A percentile compares a stretch with the other conserved stretches of the same genome.
Evolutionary conservation across 2,888 invertebrate species (phyloP).

Genomic region (Siphlonurus alternatus): DNA sequence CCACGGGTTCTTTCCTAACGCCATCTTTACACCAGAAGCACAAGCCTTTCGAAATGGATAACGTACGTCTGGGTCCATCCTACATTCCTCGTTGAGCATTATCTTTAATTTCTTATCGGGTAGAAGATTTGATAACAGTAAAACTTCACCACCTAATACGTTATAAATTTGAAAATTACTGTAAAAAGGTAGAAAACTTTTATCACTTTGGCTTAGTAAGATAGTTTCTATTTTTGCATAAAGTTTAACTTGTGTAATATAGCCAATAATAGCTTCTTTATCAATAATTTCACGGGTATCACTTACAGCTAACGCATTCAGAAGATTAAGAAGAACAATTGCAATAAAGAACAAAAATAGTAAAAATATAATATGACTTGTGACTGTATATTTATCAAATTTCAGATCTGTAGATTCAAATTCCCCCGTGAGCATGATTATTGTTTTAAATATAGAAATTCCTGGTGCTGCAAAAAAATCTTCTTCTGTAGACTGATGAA

Average conservation of each 20-base stretch:
- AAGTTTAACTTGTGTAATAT: conserved; percentile 51
- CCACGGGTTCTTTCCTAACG: too few relatives aligned
- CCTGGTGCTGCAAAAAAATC: conserved; percentile 49
- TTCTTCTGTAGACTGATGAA: conserved; percentile 30
- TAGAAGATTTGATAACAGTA: too few relatives aligned
- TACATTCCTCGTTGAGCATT: too few relatives aligned
- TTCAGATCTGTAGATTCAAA: conserved; percentile 1
- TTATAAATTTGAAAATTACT: too few relatives aligned
- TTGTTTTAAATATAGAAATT: conserved; percentile 60
- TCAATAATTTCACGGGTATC: too few relatives aligned
- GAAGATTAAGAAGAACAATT: conserved; percentile 62
- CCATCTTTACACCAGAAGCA: too few relatives aligned
- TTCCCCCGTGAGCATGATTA: conserved; percentile 75
- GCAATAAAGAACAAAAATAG: conserved; percentile 69
- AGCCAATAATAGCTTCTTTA: conserved; percentile 61
- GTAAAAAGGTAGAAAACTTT: too few relatives aligned
- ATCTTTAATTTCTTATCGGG: too few relatives aligned
- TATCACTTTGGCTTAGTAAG: too few relatives aligned
- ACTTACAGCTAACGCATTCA: conserved; percentile 72
- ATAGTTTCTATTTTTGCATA: conserved; percentile 59
- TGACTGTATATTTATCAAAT: conserved; percentile 62
- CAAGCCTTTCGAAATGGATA: too few relatives aligned
- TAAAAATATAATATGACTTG: conserved; percentile 59
- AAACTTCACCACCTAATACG: too few relatives aligned
- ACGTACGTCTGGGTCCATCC: too few relatives aligned